These are phyloP conservation scores for Lepus townsendii DNA, from an alignment of 2,797 vertebrate species.

Conservation along the genomic window DNA sequence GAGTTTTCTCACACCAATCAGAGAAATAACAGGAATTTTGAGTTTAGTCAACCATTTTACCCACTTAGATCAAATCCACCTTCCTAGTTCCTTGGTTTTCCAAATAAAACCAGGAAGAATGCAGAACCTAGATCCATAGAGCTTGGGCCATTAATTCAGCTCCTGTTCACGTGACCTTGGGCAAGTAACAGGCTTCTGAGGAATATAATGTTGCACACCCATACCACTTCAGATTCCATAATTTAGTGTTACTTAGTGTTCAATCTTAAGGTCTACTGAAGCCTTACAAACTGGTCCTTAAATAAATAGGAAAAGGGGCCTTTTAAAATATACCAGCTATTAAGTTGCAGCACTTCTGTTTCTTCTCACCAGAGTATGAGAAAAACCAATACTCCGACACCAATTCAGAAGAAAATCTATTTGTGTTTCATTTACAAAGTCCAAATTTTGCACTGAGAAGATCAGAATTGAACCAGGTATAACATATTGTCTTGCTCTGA, in stretches of 20 bases:
- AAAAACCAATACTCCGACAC: background rate
- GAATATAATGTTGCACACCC: background rate
- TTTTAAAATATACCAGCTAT: slow-evolving; percentile 24
- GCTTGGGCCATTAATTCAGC: background rate
- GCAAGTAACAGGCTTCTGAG: background rate
- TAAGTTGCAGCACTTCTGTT: slow-evolving; percentile 18
- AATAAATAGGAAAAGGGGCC: slow-evolving; percentile 32
- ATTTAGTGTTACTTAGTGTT: slow-evolving; percentile 2
- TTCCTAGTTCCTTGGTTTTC: background rate
- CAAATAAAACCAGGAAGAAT: background rate
- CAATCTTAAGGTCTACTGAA: background rate
- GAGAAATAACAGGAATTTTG: background rate
- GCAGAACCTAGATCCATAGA: background rate
- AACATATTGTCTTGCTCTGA: background rate
- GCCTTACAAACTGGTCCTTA: slow-evolving; percentile 23
- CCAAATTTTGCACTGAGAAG: background rate
- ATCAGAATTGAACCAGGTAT: background rate
- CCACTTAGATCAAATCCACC: background rate
- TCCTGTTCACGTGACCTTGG: background rate
- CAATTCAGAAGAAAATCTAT: slow-evolving; percentile 30
- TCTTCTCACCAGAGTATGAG: slow-evolving; percentile 47
- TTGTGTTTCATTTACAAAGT: slow-evolving; percentile 45
- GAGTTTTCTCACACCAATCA: background rate
- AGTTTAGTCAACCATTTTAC: background rate
- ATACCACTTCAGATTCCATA: background rate